Percentiles rank a stretch among this genome's conserved stretches.
phyloP scores from a whole-genome alignment of 2,888 invertebrate genomes.

The Ellobium chinense region DNA sequence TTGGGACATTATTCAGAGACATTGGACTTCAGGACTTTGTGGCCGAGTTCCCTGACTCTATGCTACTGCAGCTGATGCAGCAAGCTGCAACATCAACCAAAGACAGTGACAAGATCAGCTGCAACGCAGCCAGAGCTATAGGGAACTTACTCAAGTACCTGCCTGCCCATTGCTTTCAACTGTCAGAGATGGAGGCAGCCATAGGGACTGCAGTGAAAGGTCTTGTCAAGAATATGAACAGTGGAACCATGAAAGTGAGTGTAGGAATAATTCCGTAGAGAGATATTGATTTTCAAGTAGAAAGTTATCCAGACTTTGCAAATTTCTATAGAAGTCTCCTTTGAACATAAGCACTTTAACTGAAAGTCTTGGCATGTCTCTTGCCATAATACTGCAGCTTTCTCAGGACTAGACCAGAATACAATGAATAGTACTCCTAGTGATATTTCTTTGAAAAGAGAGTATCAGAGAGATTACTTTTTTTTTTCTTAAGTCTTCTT shows the following conservation, averaged over 20 bases:
- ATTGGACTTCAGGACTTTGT: slow-evolving; percentile 72
- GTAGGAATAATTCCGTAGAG: too few relatives aligned
- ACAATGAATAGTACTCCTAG: too few relatives aligned
- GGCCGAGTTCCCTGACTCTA: slow-evolving; percentile 85
- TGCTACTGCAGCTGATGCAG: slow-evolving; percentile 86
- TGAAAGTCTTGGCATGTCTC: too few relatives aligned
- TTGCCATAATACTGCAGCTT: too few relatives aligned
- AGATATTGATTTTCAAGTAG: neutral
- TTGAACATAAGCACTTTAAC: too few relatives aligned
- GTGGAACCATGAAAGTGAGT: slow-evolving; percentile 87
- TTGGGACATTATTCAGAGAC: slow-evolving; percentile 58
- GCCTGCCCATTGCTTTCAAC: slow-evolving; percentile 66
- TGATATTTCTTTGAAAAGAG: too few relatives aligned
- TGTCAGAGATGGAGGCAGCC: slow-evolving; percentile 45
- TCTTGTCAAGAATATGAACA: slow-evolving; percentile 85
- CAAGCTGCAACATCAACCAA: slow-evolving; percentile 84
- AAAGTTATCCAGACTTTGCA: too few relatives aligned
- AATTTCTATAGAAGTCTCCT: too few relatives aligned
- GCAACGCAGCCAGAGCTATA: slow-evolving; percentile 89
- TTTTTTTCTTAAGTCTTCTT: too few relatives aligned
- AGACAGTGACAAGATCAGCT: slow-evolving; percentile 90
- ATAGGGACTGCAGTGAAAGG: slow-evolving; percentile 82
- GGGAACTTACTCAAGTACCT: slow-evolving; percentile 89
- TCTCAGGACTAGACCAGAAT: too few relatives aligned
- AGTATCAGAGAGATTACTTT: too few relatives aligned